Conservation (phyloP, 2,888 invertebrate species). For the Cenopis cana region DNA sequence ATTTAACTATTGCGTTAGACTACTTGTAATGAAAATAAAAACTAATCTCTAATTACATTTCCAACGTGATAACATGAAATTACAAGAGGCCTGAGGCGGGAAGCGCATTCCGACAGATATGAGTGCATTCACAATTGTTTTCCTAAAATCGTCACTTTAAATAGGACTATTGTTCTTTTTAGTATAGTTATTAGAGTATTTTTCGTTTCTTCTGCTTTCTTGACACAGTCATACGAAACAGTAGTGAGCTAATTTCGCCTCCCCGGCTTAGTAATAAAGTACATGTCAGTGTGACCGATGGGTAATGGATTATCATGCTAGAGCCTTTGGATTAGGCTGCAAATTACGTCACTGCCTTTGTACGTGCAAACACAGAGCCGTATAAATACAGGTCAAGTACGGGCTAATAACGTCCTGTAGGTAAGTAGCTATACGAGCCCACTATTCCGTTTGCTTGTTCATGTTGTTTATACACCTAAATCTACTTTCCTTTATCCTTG, state of each 20-base stretch:
- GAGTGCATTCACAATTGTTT: slow-evolving; percentile 70
- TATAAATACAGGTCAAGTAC: slow-evolving; percentile 17
- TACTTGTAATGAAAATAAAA: slow-evolving; percentile 64
- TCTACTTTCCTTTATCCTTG: neutral
- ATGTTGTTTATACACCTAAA: slow-evolving; percentile 5
- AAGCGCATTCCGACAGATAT: slow-evolving; percentile 60
- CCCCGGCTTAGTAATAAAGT: slow-evolving; percentile 7
- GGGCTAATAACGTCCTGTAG: neutral
- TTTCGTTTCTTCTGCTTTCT: neutral
- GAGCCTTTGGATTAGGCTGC: slow-evolving; percentile 36
- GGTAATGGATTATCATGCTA: slow-evolving; percentile 39
- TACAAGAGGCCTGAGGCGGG: slow-evolving; percentile 69
- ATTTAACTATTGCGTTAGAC: slow-evolving; percentile 61
- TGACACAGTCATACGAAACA: neutral
- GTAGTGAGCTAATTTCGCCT: neutral
- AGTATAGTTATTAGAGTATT: neutral
- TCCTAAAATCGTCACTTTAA: neutral
- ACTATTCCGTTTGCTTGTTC: neutral
- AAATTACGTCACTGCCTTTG: slow-evolving; percentile 22
- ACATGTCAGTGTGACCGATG: slow-evolving; percentile 15
- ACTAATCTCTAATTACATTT: slow-evolving; percentile 60
- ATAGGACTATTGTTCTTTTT: neutral
- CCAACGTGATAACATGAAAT: slow-evolving; percentile 53
- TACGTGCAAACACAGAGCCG: slow-evolving; percentile 36
- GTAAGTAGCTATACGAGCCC: slow-evolving; percentile 6